Conservation (phyloP, 2,797 vertebrate species). For the Rhinatrema bivittatum region DNA sequence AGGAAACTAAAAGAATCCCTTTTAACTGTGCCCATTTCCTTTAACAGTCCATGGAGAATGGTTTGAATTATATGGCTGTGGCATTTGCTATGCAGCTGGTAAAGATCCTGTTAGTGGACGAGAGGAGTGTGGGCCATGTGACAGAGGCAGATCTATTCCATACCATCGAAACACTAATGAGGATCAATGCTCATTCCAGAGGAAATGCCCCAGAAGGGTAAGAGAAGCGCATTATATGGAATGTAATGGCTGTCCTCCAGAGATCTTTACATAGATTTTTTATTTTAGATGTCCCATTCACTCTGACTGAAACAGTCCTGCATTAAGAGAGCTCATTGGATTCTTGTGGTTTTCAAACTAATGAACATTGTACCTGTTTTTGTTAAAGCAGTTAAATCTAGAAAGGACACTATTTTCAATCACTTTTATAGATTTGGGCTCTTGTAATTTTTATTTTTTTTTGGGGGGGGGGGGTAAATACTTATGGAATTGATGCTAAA, state of each 20-base stretch:
- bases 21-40: too few relatives aligned
- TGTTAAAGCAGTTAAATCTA: too few relatives aligned
- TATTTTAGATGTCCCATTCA: background rate
- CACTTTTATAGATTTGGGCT: too few relatives aligned
- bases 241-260: too few relatives aligned
- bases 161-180: constrained; percentile 97
- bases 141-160: constrained; percentile 97
- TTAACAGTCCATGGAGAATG: constrained; percentile 93
- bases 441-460: too few relatives aligned
- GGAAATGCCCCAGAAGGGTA: constrained; percentile 97
- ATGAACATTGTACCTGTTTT: too few relatives aligned
- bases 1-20: too few relatives aligned
- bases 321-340: constrained; percentile 2
- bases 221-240: constrained; percentile 39
- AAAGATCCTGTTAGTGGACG: constrained; percentile 92
- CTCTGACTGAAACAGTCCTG: constrained; percentile 6
- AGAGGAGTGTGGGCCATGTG: constrained; percentile 90
- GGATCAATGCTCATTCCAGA: constrained; percentile 96
- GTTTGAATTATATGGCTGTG: constrained; percentile 97
- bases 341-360: too few relatives aligned
- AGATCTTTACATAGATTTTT: too few relatives aligned
- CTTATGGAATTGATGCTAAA: too few relatives aligned
- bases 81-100: constrained; percentile 98
- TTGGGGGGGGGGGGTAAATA: too few relatives aligned
- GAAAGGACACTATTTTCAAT: too few relatives aligned